Conservation (phyloP, 2,888 invertebrate species). For the Ophion slaviceki region DNA sequence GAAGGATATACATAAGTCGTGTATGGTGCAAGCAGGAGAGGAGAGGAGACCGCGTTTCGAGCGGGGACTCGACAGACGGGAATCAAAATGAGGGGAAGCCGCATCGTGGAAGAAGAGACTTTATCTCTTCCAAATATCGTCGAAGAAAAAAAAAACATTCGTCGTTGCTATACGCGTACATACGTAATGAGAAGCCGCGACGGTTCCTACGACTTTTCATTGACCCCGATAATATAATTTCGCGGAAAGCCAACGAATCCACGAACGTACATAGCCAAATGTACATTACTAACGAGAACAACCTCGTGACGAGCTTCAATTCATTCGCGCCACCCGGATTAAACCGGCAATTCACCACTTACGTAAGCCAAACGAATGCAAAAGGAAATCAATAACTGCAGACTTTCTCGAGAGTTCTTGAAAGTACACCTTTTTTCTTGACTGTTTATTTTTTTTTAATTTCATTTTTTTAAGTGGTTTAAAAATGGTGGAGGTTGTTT, state of each 20-base stretch:
- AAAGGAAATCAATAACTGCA: too few species aligned
- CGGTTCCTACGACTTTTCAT: slow-evolving; percentile 24
- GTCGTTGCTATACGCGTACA: background rate
- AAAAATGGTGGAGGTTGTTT: too few species aligned
- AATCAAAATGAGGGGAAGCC: slow-evolving; percentile 65
- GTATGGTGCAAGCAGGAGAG: slow-evolving; percentile 15
- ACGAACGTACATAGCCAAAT: background rate
- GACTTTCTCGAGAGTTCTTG: too few species aligned
- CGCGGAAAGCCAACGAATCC: slow-evolving; percentile 34
- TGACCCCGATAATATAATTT: slow-evolving; percentile 52
- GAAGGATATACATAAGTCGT: slow-evolving; percentile 15
- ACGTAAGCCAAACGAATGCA: too few species aligned
- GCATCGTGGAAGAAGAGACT: slow-evolving; percentile 43
- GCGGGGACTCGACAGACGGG: slow-evolving; percentile 48
- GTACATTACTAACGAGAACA: slow-evolving; percentile 1
- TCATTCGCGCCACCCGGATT: too few species aligned
- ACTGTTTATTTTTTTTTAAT: background rate
- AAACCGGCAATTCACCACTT: too few species aligned
- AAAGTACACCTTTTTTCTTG: background rate
- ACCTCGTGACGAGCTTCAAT: too few species aligned
- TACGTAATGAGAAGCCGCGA: slow-evolving; percentile 28
- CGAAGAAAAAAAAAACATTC: background rate
- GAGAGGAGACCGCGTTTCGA: slow-evolving; percentile 10
- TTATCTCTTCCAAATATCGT: slow-evolving; percentile 35
- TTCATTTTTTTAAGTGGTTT: background rate